These are phyloP conservation scores for Norana najaformis DNA, from an alignment of 2,888 invertebrate species.

Conservation along the genomic window DNA sequence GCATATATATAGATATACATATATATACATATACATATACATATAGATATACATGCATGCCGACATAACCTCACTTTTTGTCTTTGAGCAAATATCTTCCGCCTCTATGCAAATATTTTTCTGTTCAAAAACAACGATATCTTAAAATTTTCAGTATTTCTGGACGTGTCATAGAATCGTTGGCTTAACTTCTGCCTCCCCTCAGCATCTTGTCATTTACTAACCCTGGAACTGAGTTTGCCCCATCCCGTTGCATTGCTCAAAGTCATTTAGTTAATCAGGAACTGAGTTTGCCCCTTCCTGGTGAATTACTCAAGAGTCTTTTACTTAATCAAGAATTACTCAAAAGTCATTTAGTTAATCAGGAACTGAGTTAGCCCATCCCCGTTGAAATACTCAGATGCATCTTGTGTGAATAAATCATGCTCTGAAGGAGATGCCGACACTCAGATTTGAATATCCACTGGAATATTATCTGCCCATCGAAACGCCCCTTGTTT, in stretches of 20 bases:
- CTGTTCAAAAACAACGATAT: neutral
- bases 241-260: neutral
- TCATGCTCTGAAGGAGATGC: too few relatives aligned
- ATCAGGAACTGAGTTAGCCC: too few relatives aligned
- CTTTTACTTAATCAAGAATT: neutral
- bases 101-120: neutral
- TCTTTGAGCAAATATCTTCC: neutral
- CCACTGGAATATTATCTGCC: too few relatives aligned
- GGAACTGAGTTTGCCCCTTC: neutral
- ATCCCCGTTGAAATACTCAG: too few relatives aligned
- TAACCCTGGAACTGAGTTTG: too few relatives aligned
- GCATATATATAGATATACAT: slow-evolving; percentile 13
- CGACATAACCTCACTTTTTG: too few relatives aligned
- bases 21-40: slow-evolving; percentile 18
- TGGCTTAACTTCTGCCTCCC: neutral
- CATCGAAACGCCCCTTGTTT: too few relatives aligned
- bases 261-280: neutral
- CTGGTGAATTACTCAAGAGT: neutral
- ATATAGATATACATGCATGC: neutral
- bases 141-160: neutral
- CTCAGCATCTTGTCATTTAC: too few relatives aligned
- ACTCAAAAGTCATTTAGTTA: too few relatives aligned
- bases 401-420: too few relatives aligned
- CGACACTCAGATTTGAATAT: too few relatives aligned
- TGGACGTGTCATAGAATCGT: neutral